phyloP scores from a whole-genome alignment of 2,113 vertebrate species.

The Neodontobutis hainanensis region DNA sequence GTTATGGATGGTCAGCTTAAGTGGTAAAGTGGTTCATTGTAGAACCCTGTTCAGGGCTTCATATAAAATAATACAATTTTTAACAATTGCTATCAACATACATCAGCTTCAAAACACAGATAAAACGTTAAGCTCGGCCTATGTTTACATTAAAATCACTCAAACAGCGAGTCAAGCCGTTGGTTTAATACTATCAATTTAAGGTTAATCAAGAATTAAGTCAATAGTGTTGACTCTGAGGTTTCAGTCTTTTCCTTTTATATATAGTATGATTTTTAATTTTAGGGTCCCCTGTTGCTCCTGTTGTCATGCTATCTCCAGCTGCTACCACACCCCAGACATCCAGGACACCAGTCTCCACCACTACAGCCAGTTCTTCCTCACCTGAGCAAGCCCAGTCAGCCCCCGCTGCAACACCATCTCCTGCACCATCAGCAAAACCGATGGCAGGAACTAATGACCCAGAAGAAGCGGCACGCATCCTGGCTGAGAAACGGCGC shows the following conservation, averaged over 20 bases:
- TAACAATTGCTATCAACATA: no score
- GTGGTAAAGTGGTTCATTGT: no score
- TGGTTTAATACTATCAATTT: no score
- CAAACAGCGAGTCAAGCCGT: no score
- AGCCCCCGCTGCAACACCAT: constrained; percentile 19
- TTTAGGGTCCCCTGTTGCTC: constrained; percentile 61
- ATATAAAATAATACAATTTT: no score
- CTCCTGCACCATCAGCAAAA: constrained; percentile 75
- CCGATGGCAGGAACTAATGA: constrained; percentile 90
- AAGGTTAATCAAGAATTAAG: no score
- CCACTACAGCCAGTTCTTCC: constrained; percentile 13
- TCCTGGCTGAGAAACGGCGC: constrained; percentile 89
- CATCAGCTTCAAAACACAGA: no score
- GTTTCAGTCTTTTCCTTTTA: background rate
- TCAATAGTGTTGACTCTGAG: no score
- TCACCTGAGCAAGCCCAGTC: constrained; percentile 30
- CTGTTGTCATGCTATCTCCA: constrained; percentile 50
- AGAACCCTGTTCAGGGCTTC: no score
- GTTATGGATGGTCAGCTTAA: no score
- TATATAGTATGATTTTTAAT: background rate
- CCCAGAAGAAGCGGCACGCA: constrained; percentile 88
- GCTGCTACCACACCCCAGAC: constrained; percentile 35
- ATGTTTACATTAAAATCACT: no score
- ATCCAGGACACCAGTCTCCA: constrained; percentile 38
- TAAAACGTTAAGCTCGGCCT: no score